These are phyloP conservation scores for Rhamnusium bicolor DNA, from an alignment of 2,888 invertebrate genomes.

Conservation along the genomic window DNA sequence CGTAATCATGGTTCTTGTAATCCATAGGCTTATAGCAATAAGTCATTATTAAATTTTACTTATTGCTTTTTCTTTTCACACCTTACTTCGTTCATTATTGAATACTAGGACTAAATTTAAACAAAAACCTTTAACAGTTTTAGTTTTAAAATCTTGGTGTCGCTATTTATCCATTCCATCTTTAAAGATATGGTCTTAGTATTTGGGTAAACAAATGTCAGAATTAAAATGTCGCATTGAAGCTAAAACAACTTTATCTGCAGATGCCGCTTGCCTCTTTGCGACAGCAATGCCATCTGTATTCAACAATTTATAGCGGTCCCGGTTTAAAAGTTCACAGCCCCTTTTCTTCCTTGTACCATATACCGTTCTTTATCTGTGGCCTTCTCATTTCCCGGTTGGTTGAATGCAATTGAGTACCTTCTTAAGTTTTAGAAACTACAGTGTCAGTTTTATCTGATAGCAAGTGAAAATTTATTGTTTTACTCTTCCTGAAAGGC, in stretches of 20 bases:
- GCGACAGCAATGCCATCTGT: constrained; percentile 69
- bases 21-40: constrained; percentile 63
- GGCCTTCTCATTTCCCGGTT: constrained; percentile 71
- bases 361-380: constrained; percentile 62
- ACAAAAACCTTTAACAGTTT: neutral
- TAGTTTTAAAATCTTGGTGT: neutral
- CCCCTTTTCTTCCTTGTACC: constrained; percentile 60
- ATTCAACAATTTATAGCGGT: constrained; percentile 68
- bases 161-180: constrained; percentile 9
- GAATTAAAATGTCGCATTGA: constrained; percentile 68
- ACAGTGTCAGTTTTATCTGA: constrained; percentile 71
- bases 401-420: constrained; percentile 70
- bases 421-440: constrained; percentile 71
- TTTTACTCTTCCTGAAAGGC: constrained; percentile 43
- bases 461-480: constrained; percentile 66
- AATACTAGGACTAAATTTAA: constrained; percentile 41
- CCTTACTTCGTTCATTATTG: constrained; percentile 53
- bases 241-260: constrained; percentile 69
- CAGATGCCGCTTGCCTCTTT: constrained; percentile 67
- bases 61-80: constrained; percentile 61
- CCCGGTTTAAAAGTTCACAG: constrained; percentile 69
- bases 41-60: constrained; percentile 65
- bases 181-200: neutral
- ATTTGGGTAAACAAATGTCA: constrained; percentile 61
- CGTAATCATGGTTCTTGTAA: constrained; percentile 65